Percentiles rank a stretch among this genome's conserved stretches.
Evolutionary conservation across 2,797 vertebrate genomes (phyloP).

Genomic region (Sitta carolinensis): DNA sequence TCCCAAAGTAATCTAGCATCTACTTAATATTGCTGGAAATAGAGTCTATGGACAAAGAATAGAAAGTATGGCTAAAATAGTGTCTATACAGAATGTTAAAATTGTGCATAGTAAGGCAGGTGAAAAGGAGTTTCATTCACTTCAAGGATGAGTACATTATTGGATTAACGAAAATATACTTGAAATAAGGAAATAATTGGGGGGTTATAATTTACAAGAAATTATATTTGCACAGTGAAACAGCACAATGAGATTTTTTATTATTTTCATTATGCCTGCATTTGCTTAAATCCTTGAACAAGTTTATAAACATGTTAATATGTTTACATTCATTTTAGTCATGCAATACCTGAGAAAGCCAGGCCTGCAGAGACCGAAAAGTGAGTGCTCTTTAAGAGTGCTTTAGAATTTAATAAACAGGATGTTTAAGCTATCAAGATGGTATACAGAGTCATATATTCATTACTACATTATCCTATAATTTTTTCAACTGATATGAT

Average conservation of each 20-base stretch:
- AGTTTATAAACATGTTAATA: conserved; percentile 26
- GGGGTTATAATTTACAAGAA: not conserved
- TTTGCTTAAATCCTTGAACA: conserved; percentile 10
- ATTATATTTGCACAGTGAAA: conserved; percentile 22
- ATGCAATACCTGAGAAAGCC: not conserved
- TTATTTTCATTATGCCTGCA: not conserved
- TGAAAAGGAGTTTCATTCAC: not conserved
- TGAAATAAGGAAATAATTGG: not conserved
- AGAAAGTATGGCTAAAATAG: not conserved
- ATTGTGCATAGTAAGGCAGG: not conserved
- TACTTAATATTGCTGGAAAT: conserved; percentile 18
- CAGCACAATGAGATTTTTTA: not conserved
- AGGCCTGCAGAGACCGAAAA: not conserved
- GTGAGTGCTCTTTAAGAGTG: not conserved
- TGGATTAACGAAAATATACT: conserved; percentile 11
- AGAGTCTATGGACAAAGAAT: not conserved
- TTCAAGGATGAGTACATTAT: conserved; percentile 20
- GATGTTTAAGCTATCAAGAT: not conserved
- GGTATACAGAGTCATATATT: not conserved
- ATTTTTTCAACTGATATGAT: conserved; percentile 12
- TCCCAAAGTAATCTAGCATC: not conserved
- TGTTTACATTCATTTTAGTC: not conserved
- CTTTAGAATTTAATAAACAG: not conserved
- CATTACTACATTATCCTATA: not conserved
- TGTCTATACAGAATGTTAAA: not conserved